These are phyloP conservation scores for Agrochola circellaris DNA, from an alignment of 2,888 invertebrate species.

Conservation along the genomic window DNA sequence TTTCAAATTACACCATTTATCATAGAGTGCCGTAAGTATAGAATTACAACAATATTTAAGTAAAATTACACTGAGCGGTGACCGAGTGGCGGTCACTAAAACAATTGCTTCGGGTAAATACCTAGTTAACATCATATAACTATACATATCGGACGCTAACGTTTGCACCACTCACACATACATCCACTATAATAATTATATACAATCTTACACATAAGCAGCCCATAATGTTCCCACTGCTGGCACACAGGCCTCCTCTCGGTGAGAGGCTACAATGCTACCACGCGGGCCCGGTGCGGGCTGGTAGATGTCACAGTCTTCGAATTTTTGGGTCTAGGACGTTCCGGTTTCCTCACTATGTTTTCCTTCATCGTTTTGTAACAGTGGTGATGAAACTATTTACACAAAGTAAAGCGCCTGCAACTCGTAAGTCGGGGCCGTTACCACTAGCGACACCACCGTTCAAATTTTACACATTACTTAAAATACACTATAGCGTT, in stretches of 20 bases:
- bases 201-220: constrained; percentile 34
- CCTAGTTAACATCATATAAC: constrained; percentile 8
- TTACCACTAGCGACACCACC: too few species aligned
- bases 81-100: constrained; percentile 8
- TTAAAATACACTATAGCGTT: neutral
- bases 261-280: too few species aligned
- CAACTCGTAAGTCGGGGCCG: too few species aligned
- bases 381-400: too few species aligned
- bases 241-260: too few species aligned
- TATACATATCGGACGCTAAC: constrained; percentile 32
- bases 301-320: too few species aligned
- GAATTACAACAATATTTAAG: constrained; percentile 16
- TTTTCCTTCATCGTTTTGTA: too few species aligned
- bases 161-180: constrained; percentile 19
- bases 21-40: constrained; percentile 4
- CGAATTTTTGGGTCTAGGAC: too few species aligned
- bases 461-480: constrained; percentile 24
- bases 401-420: too few species aligned
- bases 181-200: constrained; percentile 19
- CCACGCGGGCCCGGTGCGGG: too few species aligned
- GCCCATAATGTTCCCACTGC: too few species aligned
- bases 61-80: constrained; percentile 22
- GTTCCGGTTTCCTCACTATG: too few species aligned
- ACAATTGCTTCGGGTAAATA: constrained; percentile 12
- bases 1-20: neutral